Conservation (phyloP, 2,888 invertebrate species). For the Dryocosmus kuriphilus region DNA sequence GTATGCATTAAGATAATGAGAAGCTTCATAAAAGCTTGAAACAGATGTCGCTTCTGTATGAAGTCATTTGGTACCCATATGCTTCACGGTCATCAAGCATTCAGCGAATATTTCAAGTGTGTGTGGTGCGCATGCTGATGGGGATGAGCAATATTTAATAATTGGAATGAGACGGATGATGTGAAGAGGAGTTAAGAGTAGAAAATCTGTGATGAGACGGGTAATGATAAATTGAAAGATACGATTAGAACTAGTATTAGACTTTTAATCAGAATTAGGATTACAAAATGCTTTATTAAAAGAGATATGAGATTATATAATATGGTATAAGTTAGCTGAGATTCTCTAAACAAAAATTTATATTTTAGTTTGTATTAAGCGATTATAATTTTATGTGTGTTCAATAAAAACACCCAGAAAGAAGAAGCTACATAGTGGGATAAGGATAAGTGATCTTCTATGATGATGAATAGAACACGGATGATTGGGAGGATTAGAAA, state of each 20-base stretch:
- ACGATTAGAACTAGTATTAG: not conserved
- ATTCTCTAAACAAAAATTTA: too few species aligned
- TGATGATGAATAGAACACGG: too few species aligned
- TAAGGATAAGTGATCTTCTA: too few species aligned
- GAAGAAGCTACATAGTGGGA: too few species aligned
- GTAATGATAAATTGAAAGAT: not conserved
- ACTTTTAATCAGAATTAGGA: not conserved
- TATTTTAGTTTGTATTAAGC: too few species aligned
- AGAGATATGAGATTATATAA: too few species aligned
- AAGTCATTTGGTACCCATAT: constrained; percentile 31
- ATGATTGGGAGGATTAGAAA: not conserved
- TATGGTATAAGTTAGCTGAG: too few species aligned
- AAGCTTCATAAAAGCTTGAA: constrained; percentile 14
- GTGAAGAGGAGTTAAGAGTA: not conserved
- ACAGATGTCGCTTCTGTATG: constrained; percentile 26
- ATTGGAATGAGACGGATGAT: not conserved
- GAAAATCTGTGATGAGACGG: not conserved
- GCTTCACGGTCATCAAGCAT: constrained; percentile 28
- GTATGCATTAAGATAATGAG: constrained; percentile 24
- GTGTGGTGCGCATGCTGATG: constrained; percentile 1
- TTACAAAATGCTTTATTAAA: too few species aligned
- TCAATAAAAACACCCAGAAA: too few species aligned
- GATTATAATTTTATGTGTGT: too few species aligned
- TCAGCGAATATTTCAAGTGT: constrained; percentile 3
- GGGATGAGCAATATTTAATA: constrained; percentile 4